These are phyloP conservation scores for Notothenia coriiceps DNA, from an alignment of 2,113 vertebrate species.

Conservation along the genomic window DNA sequence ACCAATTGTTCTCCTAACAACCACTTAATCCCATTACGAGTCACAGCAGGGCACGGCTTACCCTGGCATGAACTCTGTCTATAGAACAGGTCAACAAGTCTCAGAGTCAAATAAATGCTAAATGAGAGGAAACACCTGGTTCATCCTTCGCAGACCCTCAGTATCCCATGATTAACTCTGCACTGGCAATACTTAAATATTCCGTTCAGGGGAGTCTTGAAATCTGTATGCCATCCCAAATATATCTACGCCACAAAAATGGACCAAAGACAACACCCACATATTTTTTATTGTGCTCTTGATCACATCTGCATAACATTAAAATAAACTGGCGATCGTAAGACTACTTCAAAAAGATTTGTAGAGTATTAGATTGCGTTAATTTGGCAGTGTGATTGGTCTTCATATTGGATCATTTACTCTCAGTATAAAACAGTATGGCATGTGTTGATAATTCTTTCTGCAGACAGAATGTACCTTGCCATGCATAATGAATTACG, in stretches of 20 bases:
- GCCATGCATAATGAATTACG: no score
- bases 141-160: neutral
- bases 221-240: no score
- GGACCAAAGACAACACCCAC: no score
- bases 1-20: constrained; percentile 14
- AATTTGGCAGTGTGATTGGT: neutral
- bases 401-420: no score
- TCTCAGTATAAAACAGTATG: no score
- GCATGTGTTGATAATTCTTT: neutral
- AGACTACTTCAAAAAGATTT: no score
- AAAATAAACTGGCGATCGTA: neutral
- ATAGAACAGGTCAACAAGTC: constrained; percentile 2
- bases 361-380: neutral
- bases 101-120: neutral
- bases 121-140: neutral
- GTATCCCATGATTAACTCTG: neutral
- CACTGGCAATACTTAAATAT: neutral
- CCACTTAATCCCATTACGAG: constrained; percentile 18
- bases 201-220: neutral
- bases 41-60: neutral
- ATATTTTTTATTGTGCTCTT: no score
- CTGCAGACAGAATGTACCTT: no score
- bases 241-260: no score
- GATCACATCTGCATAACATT: neutral
- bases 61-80: constrained; percentile 21